phyloP scores from a whole-genome alignment of 2,888 invertebrate genomes.

The Selenia dentaria region DNA sequence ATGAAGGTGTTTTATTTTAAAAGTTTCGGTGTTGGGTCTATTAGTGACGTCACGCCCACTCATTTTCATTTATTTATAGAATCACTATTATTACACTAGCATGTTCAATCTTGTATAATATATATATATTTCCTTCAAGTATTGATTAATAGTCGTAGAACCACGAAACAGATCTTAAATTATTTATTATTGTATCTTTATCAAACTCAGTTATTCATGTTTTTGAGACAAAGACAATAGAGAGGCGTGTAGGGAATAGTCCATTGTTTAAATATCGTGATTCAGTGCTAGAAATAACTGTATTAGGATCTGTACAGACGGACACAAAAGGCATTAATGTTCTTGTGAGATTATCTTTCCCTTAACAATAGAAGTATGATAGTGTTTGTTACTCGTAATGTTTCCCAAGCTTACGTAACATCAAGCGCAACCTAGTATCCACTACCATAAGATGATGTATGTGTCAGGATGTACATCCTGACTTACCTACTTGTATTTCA shows the following conservation, averaged over 20 bases:
- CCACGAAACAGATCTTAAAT: conserved; percentile 8
- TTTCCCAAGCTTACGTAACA: no score
- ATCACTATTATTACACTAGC: no score
- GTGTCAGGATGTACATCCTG: no score
- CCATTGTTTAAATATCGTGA: conserved; percentile 46
- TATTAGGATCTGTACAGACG: conserved; percentile 24
- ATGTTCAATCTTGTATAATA: no score
- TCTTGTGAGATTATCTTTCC: conserved; percentile 1
- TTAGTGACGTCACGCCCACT: no score
- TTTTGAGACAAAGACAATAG: conserved; percentile 43
- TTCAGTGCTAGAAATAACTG: conserved; percentile 33
- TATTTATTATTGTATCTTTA: conserved; percentile 29
- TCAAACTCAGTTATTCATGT: conserved; percentile 40
- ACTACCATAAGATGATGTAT: no score
- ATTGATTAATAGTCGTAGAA: not conserved
- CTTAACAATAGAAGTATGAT: conserved; percentile 1
- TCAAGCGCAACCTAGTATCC: no score
- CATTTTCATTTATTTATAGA: no score
- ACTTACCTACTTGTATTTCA: no score
- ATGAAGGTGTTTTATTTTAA: no score
- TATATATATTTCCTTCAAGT: conserved; percentile 8
- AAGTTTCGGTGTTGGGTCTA: no score
- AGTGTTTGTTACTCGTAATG: no score
- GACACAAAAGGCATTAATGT: not conserved
- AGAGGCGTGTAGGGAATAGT: conserved; percentile 40